Evolutionary conservation across 2,113 vertebrate species (phyloP).

Genomic region (Malurus alboscapulatus): DNA sequence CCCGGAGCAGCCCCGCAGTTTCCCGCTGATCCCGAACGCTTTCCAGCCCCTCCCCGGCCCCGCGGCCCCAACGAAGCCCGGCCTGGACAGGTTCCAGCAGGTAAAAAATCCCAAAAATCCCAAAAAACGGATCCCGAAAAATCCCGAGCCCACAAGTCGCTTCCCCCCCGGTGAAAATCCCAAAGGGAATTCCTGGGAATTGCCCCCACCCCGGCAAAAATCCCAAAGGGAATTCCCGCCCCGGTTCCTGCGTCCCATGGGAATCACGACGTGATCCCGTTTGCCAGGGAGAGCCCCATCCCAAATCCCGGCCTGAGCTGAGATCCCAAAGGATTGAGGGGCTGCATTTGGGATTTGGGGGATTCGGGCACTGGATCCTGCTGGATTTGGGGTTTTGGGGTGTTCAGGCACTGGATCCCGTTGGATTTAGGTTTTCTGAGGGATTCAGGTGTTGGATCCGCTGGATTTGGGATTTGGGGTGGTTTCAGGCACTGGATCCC

Average conservation of each 20-base stretch:
- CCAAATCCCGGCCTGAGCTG: background rate
- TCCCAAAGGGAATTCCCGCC: background rate
- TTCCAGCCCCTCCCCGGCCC: constrained; percentile 77
- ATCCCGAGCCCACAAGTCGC: no score
- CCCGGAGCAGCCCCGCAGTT: constrained; percentile 82
- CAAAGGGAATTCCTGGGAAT: background rate
- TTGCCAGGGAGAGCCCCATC: background rate
- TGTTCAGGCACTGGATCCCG: no score
- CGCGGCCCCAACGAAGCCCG: constrained; percentile 1
- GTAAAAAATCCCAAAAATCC: constrained; percentile 71
- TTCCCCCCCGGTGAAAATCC: no score
- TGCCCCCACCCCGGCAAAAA: no score
- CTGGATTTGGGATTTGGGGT: no score
- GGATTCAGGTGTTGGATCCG: no score
- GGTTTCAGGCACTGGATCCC: no score
- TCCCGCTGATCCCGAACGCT: constrained; percentile 80
- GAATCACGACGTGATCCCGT: background rate
- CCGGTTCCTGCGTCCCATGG: no score
- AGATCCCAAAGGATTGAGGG: background rate
- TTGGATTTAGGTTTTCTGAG: no score
- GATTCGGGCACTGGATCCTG: background rate
- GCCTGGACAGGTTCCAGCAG: constrained; percentile 88
- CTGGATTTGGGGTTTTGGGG: background rate
- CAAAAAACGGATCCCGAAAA: no score
- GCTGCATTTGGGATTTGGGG: no score